Evolutionary conservation across 2,888 invertebrate species (phyloP).

Genomic region (Hirtodrosophila trivittata): DNA sequence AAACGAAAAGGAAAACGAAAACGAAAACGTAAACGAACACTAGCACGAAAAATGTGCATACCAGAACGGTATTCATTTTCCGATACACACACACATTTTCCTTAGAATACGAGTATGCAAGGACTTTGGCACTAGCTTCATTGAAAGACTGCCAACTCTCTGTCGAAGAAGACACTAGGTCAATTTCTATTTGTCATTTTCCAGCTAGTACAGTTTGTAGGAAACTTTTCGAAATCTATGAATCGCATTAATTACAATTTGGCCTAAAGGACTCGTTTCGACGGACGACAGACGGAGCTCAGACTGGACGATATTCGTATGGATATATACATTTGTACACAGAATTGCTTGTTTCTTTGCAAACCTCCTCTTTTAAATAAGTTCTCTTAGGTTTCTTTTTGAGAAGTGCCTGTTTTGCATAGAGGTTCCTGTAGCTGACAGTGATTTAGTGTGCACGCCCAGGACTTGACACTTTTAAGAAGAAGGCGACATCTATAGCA

Average conservation of each 20-base stretch:
- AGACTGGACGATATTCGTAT: background rate
- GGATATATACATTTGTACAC: background rate
- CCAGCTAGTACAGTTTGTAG: slow-evolving; percentile 9
- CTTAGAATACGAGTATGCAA: background rate
- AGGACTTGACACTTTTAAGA: slow-evolving; percentile 10
- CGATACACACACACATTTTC: slow-evolving; percentile 22
- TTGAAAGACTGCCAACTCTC: slow-evolving; percentile 35
- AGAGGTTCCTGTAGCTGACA: slow-evolving; percentile 36
- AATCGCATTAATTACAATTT: slow-evolving; percentile 77
- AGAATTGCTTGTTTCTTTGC: background rate
- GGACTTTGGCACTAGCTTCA: slow-evolving; percentile 31
- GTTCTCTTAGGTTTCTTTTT: slow-evolving; percentile 10
- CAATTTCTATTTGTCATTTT: slow-evolving; percentile 38
- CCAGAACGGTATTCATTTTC: slow-evolving; percentile 36
- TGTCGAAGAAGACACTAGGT: slow-evolving; percentile 32
- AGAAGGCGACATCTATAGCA: background rate
- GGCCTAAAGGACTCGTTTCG: slow-evolving; percentile 30
- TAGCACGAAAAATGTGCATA: slow-evolving; percentile 40
- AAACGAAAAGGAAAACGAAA: slow-evolving; percentile 8
- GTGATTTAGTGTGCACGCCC: slow-evolving; percentile 47
- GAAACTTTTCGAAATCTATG: slow-evolving; percentile 46
- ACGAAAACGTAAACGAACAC: slow-evolving; percentile 22
- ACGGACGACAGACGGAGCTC: slow-evolving; percentile 1
- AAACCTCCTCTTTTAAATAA: background rate
- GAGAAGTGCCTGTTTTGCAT: slow-evolving; percentile 6